Evolutionary conservation across 2,888 invertebrate species (phyloP).

Genomic region (Aporophyla lueneburgensis): DNA sequence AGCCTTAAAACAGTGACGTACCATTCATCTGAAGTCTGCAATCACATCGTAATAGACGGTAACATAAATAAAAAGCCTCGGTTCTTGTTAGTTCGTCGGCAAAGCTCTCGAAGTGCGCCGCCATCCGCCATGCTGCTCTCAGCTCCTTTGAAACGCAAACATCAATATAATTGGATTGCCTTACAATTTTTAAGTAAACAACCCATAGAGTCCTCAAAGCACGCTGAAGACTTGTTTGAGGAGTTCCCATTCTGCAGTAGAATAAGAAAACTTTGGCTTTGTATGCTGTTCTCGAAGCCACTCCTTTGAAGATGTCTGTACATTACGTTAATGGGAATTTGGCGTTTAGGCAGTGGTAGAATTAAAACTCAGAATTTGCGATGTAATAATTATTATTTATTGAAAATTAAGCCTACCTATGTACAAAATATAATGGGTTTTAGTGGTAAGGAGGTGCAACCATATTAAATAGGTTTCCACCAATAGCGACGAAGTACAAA

Average conservation of each 20-base stretch:
- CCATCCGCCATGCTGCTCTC: constrained; percentile 71
- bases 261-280: constrained; percentile 54
- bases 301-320: constrained; percentile 56
- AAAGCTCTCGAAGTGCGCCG: constrained; percentile 72
- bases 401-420: too few species aligned
- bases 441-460: too few species aligned
- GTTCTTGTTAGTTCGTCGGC: constrained; percentile 69
- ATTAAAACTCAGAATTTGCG: too few species aligned
- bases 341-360: too few species aligned
- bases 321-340: constrained; percentile 59
- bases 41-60: constrained; percentile 74
- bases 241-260: constrained; percentile 46
- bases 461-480: too few species aligned
- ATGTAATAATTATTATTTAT: too few species aligned
- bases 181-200: constrained; percentile 76
- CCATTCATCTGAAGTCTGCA: constrained; percentile 68
- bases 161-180: constrained; percentile 87
- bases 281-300: constrained; percentile 32
- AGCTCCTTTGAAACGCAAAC: constrained; percentile 82
- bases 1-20: constrained; percentile 61
- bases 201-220: constrained; percentile 58
- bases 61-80: constrained; percentile 75
- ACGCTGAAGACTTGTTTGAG: constrained; percentile 48
- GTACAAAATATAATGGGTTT: too few species aligned
- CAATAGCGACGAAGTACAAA: too few species aligned